phyloP scores from a whole-genome alignment of 2,888 invertebrate genomes.

The Tanytarsus gracilentus region DNA sequence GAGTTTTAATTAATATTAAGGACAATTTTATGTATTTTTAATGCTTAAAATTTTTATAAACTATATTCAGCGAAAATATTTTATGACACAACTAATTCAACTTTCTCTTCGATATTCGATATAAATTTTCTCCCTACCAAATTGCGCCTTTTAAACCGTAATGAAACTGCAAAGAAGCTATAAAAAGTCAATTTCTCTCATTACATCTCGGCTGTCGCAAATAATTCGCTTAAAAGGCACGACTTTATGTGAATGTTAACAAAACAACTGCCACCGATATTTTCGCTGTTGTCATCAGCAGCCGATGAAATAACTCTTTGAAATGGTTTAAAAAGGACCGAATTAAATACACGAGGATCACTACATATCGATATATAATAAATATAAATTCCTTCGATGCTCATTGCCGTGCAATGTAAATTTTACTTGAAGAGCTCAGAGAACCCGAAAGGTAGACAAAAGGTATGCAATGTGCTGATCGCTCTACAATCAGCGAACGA shows the following conservation, averaged over 20 bases:
- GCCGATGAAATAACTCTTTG: conserved; percentile 1
- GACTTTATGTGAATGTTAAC: conserved; percentile 19
- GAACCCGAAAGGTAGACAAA: conserved; percentile 1
- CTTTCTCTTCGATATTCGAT: too few relatives aligned
- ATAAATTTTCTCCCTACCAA: too few relatives aligned
- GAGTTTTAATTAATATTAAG: too few relatives aligned
- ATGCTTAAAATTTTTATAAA: too few relatives aligned
- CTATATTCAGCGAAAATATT: too few relatives aligned
- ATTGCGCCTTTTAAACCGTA: too few relatives aligned
- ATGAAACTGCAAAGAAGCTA: too few relatives aligned
- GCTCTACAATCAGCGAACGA: conserved; percentile 18
- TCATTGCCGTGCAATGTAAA: neutral
- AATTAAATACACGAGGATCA: neutral
- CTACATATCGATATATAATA: conserved; percentile 21
- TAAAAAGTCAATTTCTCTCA: too few relatives aligned
- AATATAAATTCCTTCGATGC: conserved; percentile 23
- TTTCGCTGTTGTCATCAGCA: conserved; percentile 18
- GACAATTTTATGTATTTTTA: too few relatives aligned
- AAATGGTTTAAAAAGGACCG: conserved; percentile 1
- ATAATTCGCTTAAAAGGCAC: too few relatives aligned
- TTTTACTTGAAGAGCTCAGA: neutral
- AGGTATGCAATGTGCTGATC: conserved; percentile 12
- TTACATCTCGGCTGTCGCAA: too few relatives aligned
- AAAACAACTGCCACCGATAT: conserved; percentile 25
- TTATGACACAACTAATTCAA: too few relatives aligned